Evolutionary conservation across 35 echinoderm and acorn worm genomes (phyloP).

Genomic region (Stichopus chloronotus): DNA sequence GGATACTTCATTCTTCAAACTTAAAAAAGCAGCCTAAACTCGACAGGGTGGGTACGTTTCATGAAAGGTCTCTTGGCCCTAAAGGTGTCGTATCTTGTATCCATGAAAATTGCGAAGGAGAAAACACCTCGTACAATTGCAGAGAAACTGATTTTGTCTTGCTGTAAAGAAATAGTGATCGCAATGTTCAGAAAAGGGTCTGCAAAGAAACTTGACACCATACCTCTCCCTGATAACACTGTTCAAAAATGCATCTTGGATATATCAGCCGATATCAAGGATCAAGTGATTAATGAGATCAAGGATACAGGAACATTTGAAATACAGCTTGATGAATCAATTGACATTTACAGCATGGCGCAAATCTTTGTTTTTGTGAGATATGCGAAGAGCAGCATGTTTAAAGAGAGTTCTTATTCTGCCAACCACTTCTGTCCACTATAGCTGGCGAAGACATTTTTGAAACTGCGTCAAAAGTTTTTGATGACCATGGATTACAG

Average conservation of each 20-base stretch:
- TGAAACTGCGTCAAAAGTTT: not conserved
- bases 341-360: not conserved
- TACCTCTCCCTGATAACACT: constrained; percentile 17
- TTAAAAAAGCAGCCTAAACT: too few species aligned
- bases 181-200: not conserved
- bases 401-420: not conserved
- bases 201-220: constrained; percentile 15
- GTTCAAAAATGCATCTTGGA: not conserved
- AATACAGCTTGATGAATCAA: constrained; percentile 11
- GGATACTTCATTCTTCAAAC: too few species aligned
- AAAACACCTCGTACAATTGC: not conserved
- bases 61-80: too few species aligned
- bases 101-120: not conserved
- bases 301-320: not conserved
- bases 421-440: not conserved
- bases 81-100: too few species aligned
- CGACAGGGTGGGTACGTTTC: too few species aligned
- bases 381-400: not conserved
- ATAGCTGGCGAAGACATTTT: not conserved
- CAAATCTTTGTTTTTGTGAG: not conserved
- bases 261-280: constrained; percentile 17
- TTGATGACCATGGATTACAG: not conserved
- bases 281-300: constrained; percentile 6
- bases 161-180: constrained; percentile 25
- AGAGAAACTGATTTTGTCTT: constrained; percentile 32